Evolutionary conservation across 2,888 invertebrate genomes (phyloP), one percentile per base, ranked within the genome.

Genomic region (Pseudanteris insignis): DNA sequence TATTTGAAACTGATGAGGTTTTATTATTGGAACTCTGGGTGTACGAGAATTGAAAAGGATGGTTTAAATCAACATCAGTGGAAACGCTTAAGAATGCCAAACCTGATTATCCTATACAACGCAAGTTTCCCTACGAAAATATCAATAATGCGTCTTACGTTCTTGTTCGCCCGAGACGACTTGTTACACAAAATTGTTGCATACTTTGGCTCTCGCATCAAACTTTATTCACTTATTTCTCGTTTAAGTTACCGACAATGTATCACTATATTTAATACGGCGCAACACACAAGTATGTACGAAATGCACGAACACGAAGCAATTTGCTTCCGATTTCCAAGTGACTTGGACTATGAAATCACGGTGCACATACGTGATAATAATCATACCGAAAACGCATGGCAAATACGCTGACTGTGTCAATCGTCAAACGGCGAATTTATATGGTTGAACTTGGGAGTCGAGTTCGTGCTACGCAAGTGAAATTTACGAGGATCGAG

Each of bases 281-380:
- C 26, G 6, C 8, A 18, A 43, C 28, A 15, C 12, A 25, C 32
- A 50, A 28, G 36, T 43, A 38, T 29, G 38, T 21, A 30, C 29
- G 29, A 30, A 57, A 46, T 30, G 24, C 28, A 40, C 26, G 46
- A 46, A 2, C 12, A 43, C 51, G 40, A 51, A 51, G 38, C 58
- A 51, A 50, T 58, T 58, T 58, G 38, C 38, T 50, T 37, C 33
- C 38, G 15, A 55, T 55, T 61, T 44, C 12, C 38, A 36, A 61
- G 40, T 61, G 50, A 54, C 40, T 54, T 50, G 29, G 15, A 55
- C 54, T 48, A 61, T 55, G 46, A 46, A 55, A 43, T 55, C 40
- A 38, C 48, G 38, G 21, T 26, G 32, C 30, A 55, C 44, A 54
- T 40, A 41, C 30, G 40, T 41, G 54, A 50, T 61, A 38, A 50